Evolutionary conservation across 37 sponge, comb jelly and placozoan species (phyloP).

Genomic region (Amphimedon queenslandica): DNA sequence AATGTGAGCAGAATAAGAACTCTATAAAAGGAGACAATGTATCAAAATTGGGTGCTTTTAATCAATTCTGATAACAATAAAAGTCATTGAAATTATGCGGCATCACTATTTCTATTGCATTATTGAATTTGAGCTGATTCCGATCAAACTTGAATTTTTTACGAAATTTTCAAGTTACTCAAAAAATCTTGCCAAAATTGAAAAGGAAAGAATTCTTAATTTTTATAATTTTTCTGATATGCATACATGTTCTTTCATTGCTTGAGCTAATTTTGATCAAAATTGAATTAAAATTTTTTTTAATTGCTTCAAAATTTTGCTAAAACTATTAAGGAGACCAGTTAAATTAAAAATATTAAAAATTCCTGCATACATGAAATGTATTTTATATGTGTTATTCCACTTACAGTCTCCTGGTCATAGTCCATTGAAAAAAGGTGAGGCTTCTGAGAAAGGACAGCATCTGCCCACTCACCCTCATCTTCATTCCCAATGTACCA

Average conservation of each 20-base stretch:
- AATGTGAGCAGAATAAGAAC: conserved; percentile 54
- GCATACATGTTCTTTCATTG: too few species aligned
- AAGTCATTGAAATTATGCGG: neutral
- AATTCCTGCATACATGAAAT: too few species aligned
- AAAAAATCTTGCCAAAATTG: too few species aligned
- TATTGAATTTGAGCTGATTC: too few species aligned
- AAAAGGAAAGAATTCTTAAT: too few species aligned
- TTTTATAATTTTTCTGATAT: too few species aligned
- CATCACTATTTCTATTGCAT: neutral
- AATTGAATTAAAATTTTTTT: too few species aligned
- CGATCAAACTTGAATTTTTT: too few species aligned
- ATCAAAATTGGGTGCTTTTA: neutral
- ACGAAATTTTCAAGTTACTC: too few species aligned
- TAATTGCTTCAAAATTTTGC: too few species aligned
- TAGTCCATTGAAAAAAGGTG: conserved; percentile 70
- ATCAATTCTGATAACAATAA: neutral
- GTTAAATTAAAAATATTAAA: neutral
- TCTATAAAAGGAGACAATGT: conserved; percentile 13
- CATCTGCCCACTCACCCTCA: conserved; percentile 43
- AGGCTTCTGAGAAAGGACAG: conserved; percentile 23
- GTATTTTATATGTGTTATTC: neutral
- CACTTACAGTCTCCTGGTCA: conserved; percentile 42
- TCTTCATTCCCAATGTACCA: conserved; percentile 63
- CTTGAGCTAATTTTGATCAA: too few species aligned
- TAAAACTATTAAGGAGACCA: too few species aligned